Conservation (phyloP, 2,113 vertebrate genomes). For the Takifugu flavidus region DNA sequence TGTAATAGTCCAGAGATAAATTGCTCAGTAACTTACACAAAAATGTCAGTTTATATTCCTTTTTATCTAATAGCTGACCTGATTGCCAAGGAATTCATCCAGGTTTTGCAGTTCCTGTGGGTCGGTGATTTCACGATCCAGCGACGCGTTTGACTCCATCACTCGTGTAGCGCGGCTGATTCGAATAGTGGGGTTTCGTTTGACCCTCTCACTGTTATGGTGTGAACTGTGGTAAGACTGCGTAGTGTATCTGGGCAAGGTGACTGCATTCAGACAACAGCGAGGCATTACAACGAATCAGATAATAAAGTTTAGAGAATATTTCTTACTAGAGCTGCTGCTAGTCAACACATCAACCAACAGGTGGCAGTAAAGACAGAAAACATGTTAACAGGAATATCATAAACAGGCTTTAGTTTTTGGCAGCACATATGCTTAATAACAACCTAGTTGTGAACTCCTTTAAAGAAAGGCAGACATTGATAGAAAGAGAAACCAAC, state of each 20-base stretch:
- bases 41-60: too few relatives aligned
- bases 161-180: conserved; percentile 84
- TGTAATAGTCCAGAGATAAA: too few relatives aligned
- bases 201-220: conserved; percentile 43
- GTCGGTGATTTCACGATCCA: conserved; percentile 83
- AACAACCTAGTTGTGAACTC: too few relatives aligned
- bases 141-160: conserved; percentile 76
- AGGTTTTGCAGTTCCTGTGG: conserved; percentile 87
- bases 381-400: not conserved
- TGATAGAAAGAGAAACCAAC: too few relatives aligned
- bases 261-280: conserved; percentile 32
- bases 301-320: not conserved
- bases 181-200: conserved; percentile 76
- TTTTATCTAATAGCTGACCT: conserved; percentile 72
- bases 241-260: conserved; percentile 27
- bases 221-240: conserved; percentile 34
- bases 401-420: not conserved
- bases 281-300: not conserved
- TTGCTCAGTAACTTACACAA: too few relatives aligned
- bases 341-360: conserved; percentile 1
- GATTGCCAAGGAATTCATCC: conserved; percentile 91
- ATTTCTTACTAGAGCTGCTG: not conserved
- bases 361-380: conserved; percentile 28
- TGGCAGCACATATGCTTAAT: too few relatives aligned
- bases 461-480: too few relatives aligned